These are phyloP conservation scores for Spheniscus humboldti DNA, from an alignment of 2,797 vertebrate species.

Conservation along the genomic window DNA sequence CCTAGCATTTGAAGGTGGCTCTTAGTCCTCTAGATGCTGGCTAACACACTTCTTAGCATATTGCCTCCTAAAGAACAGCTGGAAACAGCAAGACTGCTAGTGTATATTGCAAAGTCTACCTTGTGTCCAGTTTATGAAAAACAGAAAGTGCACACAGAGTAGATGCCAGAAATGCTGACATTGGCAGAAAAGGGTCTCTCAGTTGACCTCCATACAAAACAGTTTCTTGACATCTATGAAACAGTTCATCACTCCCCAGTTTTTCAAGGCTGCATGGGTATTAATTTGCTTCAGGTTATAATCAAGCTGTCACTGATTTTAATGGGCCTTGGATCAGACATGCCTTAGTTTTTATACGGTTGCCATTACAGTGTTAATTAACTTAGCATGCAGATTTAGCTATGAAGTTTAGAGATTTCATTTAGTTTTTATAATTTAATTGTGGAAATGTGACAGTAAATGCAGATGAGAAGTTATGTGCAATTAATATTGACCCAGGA, in stretches of 20 bases:
- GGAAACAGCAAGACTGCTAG: background rate
- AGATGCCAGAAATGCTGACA: background rate
- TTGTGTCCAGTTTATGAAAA: background rate
- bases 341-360: background rate
- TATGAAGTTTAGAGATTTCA: background rate
- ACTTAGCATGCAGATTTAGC: slow-evolving; percentile 31
- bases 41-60: background rate
- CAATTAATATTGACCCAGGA: slow-evolving; percentile 32
- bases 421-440: slow-evolving; percentile 48
- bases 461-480: slow-evolving; percentile 12
- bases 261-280: background rate
- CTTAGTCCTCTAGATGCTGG: background rate
- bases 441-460: background rate
- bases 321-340: slow-evolving; percentile 11
- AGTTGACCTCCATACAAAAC: background rate
- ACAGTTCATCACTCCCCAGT: background rate
- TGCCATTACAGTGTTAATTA: slow-evolving; percentile 39
- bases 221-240: background rate
- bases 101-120: background rate
- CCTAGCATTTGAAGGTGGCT: background rate
- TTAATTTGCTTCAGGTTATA: slow-evolving; percentile 30
- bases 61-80: background rate
- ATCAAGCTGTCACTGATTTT: slow-evolving; percentile 34
- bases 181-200: background rate
- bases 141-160: background rate